phyloP scores from a whole-genome alignment of 2,797 vertebrate species.

The Acanthurus lineatus region DNA sequence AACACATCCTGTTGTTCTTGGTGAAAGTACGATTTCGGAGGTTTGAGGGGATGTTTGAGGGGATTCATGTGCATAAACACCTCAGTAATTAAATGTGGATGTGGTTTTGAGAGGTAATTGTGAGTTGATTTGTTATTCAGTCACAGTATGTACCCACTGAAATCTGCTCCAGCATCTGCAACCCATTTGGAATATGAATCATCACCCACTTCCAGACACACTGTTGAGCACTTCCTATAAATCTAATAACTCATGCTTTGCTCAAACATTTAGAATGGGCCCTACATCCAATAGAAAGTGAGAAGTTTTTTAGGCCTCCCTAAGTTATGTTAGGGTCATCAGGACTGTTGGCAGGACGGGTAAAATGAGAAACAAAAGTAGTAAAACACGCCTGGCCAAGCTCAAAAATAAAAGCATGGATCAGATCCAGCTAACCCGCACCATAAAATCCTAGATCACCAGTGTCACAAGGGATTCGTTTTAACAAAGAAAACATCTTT shows the following conservation, averaged over 20 bases:
- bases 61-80: conserved; percentile 55
- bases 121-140: conserved; percentile 57
- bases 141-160: conserved; percentile 54
- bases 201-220: conserved; percentile 73
- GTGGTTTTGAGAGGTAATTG: conserved; percentile 67
- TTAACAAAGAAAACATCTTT: conserved; percentile 59
- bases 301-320: conserved; percentile 31
- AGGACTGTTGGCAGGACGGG: conserved; percentile 42
- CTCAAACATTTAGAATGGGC: conserved; percentile 44
- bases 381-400: conserved; percentile 25
- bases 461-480: conserved; percentile 50
- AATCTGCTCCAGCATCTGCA: conserved; percentile 69
- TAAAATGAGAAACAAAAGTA: conserved; percentile 41
- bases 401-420: conserved; percentile 41
- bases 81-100: conserved; percentile 62
- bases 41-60: conserved; percentile 30
- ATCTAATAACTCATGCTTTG: conserved; percentile 66
- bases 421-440: conserved; percentile 40
- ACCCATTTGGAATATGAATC: conserved; percentile 77
- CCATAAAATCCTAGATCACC: conserved; percentile 51
- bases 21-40: conserved; percentile 39
- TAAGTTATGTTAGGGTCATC: conserved; percentile 54
- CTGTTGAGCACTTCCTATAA: conserved; percentile 72
- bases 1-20: conserved; percentile 1
- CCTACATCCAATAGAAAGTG: conserved; percentile 35